These are phyloP conservation scores for Momotus momota DNA, from an alignment of 2,797 vertebrate species.

Conservation along the genomic window DNA sequence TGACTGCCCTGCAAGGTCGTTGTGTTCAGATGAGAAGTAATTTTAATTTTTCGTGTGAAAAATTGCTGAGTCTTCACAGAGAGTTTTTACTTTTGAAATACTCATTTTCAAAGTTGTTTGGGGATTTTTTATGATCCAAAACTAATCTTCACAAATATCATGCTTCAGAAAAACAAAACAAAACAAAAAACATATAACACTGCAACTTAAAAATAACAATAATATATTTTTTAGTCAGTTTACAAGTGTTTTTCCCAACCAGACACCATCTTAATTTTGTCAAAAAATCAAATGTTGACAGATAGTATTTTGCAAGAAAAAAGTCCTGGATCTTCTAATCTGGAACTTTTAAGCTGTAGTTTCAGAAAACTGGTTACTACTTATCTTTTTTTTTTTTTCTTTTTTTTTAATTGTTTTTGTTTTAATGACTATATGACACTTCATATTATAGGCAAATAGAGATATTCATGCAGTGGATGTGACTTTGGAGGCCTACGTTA, in stretches of 20 bases:
- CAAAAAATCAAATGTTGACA: neutral
- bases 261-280: neutral
- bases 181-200: neutral
- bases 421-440: neutral
- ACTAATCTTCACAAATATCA: neutral
- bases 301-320: neutral
- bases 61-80: neutral
- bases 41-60: neutral
- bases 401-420: neutral
- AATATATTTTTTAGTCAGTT: neutral
- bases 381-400: neutral
- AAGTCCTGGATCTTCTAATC: neutral
- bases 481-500: neutral
- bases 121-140: neutral
- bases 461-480: neutral
- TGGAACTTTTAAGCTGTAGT: neutral
- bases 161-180: neutral
- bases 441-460: neutral
- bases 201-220: neutral
- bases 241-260: neutral
- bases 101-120: neutral
- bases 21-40: neutral
- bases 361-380: neutral
- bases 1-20: neutral
- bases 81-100: neutral